phyloP scores from a whole-genome alignment of 1,140 invertebrate species.

The Pectinophora gossypiella region DNA sequence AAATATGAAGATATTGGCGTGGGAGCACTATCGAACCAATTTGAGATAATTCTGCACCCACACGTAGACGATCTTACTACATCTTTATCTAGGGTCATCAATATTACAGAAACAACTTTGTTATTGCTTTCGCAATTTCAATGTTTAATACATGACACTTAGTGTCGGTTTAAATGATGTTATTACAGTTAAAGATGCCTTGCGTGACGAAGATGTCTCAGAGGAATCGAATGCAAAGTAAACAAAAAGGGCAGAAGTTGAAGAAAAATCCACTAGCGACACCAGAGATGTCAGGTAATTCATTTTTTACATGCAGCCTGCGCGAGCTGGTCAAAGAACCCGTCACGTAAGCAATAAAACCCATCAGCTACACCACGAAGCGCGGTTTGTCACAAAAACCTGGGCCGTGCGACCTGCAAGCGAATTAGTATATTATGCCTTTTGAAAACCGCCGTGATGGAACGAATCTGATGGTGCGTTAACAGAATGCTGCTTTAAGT shows the following conservation, averaged over 20 bases:
- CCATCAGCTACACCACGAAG: conserved; percentile 27
- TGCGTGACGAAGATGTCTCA: too few species aligned
- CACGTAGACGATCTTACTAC: too few species aligned
- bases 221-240: too few species aligned
- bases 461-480: not conserved
- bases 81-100: too few species aligned
- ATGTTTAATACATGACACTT: too few species aligned
- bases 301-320: not conserved
- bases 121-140: too few species aligned
- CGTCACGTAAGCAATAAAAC: conserved; percentile 48
- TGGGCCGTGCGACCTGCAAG: conserved; percentile 25
- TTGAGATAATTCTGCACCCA: not conserved
- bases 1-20: too few species aligned
- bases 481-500: too few species aligned
- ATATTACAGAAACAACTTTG: too few species aligned
- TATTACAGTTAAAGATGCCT: too few species aligned
- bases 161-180: too few species aligned
- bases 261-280: not conserved
- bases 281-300: not conserved
- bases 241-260: not conserved
- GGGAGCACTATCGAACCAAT: not conserved
- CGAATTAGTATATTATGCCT: conserved; percentile 30
- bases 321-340: conserved; percentile 23
- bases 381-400: conserved; percentile 37
- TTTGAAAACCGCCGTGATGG: conserved; percentile 26